Evolutionary conservation across 2,797 vertebrate species (phyloP).

Genomic region (Sternarchorhynchus goeldii): DNA sequence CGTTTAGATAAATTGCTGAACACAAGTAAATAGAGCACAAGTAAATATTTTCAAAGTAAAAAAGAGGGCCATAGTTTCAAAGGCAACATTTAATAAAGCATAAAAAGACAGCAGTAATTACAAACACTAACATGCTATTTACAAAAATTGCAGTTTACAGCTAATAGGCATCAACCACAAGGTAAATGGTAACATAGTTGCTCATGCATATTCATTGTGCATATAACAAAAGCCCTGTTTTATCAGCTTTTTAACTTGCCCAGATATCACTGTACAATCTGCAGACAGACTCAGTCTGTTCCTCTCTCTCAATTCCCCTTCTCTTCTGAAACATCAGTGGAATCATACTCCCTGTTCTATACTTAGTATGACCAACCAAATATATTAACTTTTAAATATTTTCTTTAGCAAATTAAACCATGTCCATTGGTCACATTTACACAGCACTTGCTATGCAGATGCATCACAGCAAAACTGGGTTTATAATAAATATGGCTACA

Average conservation of each 20-base stretch:
- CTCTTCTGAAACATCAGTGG: slow-evolving; percentile 48
- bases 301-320: slow-evolving; percentile 28
- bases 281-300: slow-evolving; percentile 45
- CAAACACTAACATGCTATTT: slow-evolving; percentile 58
- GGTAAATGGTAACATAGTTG: slow-evolving; percentile 74
- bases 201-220: slow-evolving; percentile 85
- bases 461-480: slow-evolving; percentile 49
- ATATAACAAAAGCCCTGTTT: slow-evolving; percentile 70
- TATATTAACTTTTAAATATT: slow-evolving; percentile 77
- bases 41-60: not conserved
- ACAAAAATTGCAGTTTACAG: slow-evolving; percentile 74
- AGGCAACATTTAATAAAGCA: slow-evolving; percentile 72
- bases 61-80: slow-evolving; percentile 48
- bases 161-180: slow-evolving; percentile 75
- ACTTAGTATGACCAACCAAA: slow-evolving; percentile 64
- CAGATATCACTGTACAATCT: slow-evolving; percentile 39
- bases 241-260: slow-evolving; percentile 54
- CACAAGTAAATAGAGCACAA: too few relatives aligned
- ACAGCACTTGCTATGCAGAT: slow-evolving; percentile 55
- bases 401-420: slow-evolving; percentile 57
- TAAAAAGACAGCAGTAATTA: slow-evolving; percentile 61
- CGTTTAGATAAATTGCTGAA: too few relatives aligned
- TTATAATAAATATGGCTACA: slow-evolving; percentile 69
- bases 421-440: slow-evolving; percentile 57
- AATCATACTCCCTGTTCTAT: slow-evolving; percentile 51